phyloP scores from a whole-genome alignment of 2,888 invertebrate species.

The Dasypogon diadema region DNA sequence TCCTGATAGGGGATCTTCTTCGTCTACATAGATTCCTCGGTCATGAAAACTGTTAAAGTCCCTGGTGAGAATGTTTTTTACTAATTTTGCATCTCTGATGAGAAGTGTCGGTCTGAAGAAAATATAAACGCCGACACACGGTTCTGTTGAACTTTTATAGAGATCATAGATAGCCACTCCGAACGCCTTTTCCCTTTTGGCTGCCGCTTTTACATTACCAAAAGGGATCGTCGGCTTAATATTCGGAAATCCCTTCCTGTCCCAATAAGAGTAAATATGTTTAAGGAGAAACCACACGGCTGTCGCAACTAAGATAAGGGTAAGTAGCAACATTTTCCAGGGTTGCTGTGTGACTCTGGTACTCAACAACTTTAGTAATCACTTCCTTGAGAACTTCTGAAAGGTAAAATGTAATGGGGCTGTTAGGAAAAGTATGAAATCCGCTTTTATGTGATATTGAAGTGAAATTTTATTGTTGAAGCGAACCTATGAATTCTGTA shows the following conservation, averaged over 20 bases:
- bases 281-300: conserved; percentile 55
- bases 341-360: not conserved
- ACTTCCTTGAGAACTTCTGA: conserved; percentile 12
- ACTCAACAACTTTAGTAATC: conserved; percentile 14
- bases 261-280: conserved; percentile 70
- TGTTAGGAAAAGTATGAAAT: not conserved
- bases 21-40: conserved; percentile 74
- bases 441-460: no score
- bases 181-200: conserved; percentile 72
- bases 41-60: conserved; percentile 74
- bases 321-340: conserved; percentile 19
- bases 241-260: conserved; percentile 71
- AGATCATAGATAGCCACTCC: conserved; percentile 74
- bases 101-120: conserved; percentile 74
- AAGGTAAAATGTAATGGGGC: not conserved
- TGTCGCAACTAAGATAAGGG: not conserved
- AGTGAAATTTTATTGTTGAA: not conserved
- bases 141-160: conserved; percentile 68
- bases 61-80: conserved; percentile 72
- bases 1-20: conserved; percentile 73
- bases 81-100: conserved; percentile 74
- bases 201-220: conserved; percentile 73
- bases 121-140: conserved; percentile 74
- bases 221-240: conserved; percentile 74
- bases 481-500: not conserved